These are phyloP conservation scores for Todiramphus saurophagus DNA, from an alignment of 2,113 vertebrate genomes.

Conservation along the genomic window DNA sequence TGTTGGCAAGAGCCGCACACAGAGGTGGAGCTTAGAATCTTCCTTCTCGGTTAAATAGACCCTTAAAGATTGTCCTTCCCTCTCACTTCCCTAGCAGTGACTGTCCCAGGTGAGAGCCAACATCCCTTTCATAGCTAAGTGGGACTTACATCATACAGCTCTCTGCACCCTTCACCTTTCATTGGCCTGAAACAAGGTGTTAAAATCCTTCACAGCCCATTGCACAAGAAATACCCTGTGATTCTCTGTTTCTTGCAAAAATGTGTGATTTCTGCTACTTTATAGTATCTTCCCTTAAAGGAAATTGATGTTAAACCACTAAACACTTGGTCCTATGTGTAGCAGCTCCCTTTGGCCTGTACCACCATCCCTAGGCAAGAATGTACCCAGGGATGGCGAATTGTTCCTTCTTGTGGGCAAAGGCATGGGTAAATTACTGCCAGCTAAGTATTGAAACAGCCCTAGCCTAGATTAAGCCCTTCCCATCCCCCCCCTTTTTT, in stretches of 20 bases:
- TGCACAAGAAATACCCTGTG: background rate
- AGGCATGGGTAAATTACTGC: background rate
- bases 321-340: background rate
- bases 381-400: background rate
- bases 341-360: background rate
- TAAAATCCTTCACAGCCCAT: background rate
- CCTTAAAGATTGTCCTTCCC: background rate
- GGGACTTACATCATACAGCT: rapidly evolving
- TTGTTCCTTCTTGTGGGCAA: background rate
- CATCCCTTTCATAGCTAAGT: background rate
- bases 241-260: background rate
- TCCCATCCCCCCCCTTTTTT: too few relatives aligned
- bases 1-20: background rate
- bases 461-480: background rate
- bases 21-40: background rate
- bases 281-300: background rate
- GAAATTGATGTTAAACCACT: background rate
- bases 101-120: background rate
- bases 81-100: background rate
- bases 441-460: background rate
- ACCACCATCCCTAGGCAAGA: background rate
- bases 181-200: background rate
- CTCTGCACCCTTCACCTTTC: background rate
- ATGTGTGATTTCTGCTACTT: background rate
- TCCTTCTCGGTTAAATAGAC: background rate